Evolutionary conservation across 2,797 vertebrate genomes (phyloP).

Genomic region (Brachyrhaphis roseni): DNA sequence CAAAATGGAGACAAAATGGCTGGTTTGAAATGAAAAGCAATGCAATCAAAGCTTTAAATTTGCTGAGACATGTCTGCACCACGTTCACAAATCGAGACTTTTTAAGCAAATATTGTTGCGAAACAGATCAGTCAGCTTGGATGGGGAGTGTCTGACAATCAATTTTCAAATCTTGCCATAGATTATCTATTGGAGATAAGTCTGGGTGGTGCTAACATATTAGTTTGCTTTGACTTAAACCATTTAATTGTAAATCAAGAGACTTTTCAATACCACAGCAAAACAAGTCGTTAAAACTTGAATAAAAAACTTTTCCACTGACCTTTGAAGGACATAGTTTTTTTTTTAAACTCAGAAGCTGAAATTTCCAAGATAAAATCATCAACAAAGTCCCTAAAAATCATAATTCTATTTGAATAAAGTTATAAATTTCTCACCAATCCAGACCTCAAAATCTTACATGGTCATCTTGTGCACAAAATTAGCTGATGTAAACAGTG

Average conservation of each 20-base stretch:
- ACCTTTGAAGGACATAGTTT: neutral
- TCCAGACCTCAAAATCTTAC: neutral
- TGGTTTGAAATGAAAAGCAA: neutral
- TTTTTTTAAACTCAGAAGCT: neutral
- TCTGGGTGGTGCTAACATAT: neutral
- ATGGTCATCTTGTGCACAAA: neutral
- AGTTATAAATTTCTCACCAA: neutral
- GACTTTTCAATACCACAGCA: neutral
- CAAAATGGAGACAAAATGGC: neutral
- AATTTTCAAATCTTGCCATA: neutral
- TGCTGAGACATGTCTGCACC: neutral
- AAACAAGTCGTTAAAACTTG: neutral
- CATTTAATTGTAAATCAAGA: neutral
- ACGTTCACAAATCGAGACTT: neutral
- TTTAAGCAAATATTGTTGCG: neutral
- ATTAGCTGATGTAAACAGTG: neutral
- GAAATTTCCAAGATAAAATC: neutral
- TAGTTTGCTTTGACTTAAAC: neutral
- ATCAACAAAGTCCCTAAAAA: neutral
- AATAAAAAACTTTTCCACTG: neutral
- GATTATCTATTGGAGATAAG: neutral
- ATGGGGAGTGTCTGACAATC: neutral
- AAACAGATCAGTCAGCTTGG: neutral
- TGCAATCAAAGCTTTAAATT: neutral
- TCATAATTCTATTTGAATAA: neutral